phyloP scores from a whole-genome alignment of 1,140 invertebrate genomes.

The Patella vulgata region DNA sequence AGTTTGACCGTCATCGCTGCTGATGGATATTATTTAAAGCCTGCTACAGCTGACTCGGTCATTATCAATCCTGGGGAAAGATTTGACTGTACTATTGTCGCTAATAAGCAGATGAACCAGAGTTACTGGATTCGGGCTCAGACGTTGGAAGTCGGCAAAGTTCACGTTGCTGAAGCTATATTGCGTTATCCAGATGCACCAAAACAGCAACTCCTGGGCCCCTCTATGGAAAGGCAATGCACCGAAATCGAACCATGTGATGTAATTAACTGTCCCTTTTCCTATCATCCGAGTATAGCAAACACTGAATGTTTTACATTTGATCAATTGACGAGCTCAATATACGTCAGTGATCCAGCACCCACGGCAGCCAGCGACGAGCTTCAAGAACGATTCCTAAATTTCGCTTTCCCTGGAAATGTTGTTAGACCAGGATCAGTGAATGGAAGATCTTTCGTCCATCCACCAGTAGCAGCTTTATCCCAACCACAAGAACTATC shows the following conservation, averaged over 20 bases:
- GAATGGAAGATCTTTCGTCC: too few relatives aligned
- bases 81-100: constrained; percentile 84
- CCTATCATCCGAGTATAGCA: constrained; percentile 36
- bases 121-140: constrained; percentile 85
- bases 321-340: constrained; percentile 29
- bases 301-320: constrained; percentile 37
- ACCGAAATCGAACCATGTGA: constrained; percentile 25
- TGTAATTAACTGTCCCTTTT: constrained; percentile 54
- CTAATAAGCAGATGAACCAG: constrained; percentile 76
- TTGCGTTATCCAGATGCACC: constrained; percentile 79
- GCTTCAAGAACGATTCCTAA: constrained; percentile 49
- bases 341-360: not conserved
- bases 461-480: too few relatives aligned
- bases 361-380: constrained; percentile 1
- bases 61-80: constrained; percentile 75
- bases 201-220: constrained; percentile 66
- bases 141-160: constrained; percentile 32
- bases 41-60: constrained; percentile 70
- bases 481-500: too few relatives aligned
- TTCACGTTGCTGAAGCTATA: constrained; percentile 70
- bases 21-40: constrained; percentile 80
- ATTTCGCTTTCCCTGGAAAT: constrained; percentile 56
- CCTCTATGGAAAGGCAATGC: constrained; percentile 61
- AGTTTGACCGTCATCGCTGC: constrained; percentile 80
- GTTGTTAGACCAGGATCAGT: constrained; percentile 39